Evolutionary conservation across 1,140 invertebrate species (phyloP).

Genomic region (Augochlora pura): DNA sequence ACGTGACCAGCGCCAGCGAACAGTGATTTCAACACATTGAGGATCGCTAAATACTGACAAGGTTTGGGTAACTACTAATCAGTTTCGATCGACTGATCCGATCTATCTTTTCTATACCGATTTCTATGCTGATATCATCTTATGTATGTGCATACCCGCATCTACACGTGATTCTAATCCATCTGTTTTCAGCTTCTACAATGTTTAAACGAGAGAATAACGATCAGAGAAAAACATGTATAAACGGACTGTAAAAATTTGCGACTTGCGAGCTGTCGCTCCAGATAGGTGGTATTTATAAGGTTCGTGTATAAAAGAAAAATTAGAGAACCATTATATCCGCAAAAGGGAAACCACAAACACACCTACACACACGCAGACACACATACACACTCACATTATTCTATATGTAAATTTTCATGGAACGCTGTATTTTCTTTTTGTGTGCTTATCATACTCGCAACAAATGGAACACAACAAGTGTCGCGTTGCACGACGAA

Average conservation of each 20-base stretch:
- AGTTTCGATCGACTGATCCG: constrained; percentile 25
- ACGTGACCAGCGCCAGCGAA: constrained; percentile 83
- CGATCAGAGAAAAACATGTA: neutral
- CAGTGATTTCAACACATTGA: constrained; percentile 40
- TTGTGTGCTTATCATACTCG: constrained; percentile 71
- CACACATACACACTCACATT: constrained; percentile 8
- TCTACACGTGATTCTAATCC: constrained; percentile 1
- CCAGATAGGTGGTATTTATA: constrained; percentile 30
- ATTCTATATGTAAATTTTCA: constrained; percentile 68
- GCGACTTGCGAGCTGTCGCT: constrained; percentile 9
- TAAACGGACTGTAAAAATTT: constrained; percentile 32
- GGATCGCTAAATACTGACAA: constrained; percentile 39
- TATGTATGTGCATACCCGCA: too few relatives aligned
- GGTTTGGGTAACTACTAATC: constrained; percentile 21
- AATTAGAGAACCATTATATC: constrained; percentile 52
- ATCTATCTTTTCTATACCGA: constrained; percentile 20
- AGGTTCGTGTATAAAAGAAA: constrained; percentile 54
- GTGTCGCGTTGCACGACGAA: constrained; percentile 16
- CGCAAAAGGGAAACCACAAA: constrained; percentile 2
- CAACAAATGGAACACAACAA: constrained; percentile 59
- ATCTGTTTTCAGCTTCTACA: constrained; percentile 20
- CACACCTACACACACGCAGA: too few relatives aligned
- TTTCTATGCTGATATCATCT: neutral
- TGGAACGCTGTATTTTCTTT: constrained; percentile 69
- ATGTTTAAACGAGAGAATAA: constrained; percentile 15